These are phyloP conservation scores for Myiopsitta monachus DNA, from an alignment of 2,113 vertebrate species.

Conservation along the genomic window DNA sequence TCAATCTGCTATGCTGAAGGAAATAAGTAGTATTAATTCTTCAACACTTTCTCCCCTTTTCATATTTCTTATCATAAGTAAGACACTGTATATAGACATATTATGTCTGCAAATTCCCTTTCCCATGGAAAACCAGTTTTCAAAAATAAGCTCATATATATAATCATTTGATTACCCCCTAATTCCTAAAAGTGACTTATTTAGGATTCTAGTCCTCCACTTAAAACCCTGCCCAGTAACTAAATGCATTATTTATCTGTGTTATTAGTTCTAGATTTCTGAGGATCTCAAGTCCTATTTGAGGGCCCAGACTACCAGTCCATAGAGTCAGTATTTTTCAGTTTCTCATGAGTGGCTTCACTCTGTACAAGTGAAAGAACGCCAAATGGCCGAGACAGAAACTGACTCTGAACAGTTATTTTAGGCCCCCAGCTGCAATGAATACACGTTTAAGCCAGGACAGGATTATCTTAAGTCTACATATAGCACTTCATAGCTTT, in stretches of 20 bases:
- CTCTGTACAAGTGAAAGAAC: neutral
- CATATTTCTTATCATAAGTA: neutral
- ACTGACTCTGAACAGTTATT: neutral
- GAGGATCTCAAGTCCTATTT: neutral
- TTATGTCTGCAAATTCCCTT: neutral
- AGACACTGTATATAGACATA: neutral
- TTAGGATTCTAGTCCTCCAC: neutral
- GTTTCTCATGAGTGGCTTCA: neutral
- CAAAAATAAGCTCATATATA: accelerated
- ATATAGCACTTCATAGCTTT: neutral
- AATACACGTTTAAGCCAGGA: neutral
- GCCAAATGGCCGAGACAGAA: neutral
- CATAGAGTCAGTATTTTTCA: neutral
- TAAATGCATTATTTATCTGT: neutral
- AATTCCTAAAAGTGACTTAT: neutral
- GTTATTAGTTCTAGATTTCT: neutral
- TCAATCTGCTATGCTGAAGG: neutral
- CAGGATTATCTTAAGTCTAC: neutral
- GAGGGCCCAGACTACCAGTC: neutral
- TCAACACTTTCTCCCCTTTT: neutral
- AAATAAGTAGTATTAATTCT: neutral
- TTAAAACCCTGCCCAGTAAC: neutral
- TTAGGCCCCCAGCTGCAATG: neutral
- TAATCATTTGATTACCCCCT: neutral
- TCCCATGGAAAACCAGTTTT: neutral